These are phyloP conservation scores for Ptiloglossa arizonensis DNA, from an alignment of 1,140 invertebrate species.

Conservation along the genomic window DNA sequence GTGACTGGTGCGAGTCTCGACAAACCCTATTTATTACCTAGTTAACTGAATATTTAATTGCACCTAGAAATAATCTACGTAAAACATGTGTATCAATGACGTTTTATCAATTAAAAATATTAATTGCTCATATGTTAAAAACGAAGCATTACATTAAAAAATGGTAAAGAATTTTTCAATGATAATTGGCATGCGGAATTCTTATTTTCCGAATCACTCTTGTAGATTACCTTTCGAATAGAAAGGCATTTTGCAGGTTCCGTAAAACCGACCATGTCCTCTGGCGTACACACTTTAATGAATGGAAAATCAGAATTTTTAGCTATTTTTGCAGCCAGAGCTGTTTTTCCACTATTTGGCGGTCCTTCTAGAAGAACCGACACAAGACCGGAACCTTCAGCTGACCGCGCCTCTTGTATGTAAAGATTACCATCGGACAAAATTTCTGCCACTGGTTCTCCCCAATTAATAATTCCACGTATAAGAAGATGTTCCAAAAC, in stretches of 20 bases:
- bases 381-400: constrained; percentile 92
- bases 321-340: constrained; percentile 96
- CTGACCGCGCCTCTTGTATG: constrained; percentile 92
- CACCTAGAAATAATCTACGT: too few relatives aligned
- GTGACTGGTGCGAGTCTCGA: too few relatives aligned
- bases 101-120: too few relatives aligned
- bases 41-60: too few relatives aligned
- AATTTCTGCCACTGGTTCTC: constrained; percentile 91
- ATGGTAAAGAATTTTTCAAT: too few relatives aligned
- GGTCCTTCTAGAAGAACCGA: constrained; percentile 95
- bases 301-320: constrained; percentile 99
- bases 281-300: constrained; percentile 97
- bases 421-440: constrained; percentile 95
- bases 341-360: constrained; percentile 98
- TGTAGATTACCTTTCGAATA: constrained; percentile 91
- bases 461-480: constrained; percentile 96
- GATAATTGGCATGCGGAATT: too few relatives aligned
- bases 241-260: constrained; percentile 97
- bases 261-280: constrained; percentile 99
- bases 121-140: too few relatives aligned
- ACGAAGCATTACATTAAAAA: too few relatives aligned
- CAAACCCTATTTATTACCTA: too few relatives aligned
- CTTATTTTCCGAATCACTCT: too few relatives aligned
- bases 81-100: too few relatives aligned
- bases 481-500: constrained; percentile 90